Percentiles rank a stretch among this genome's conserved stretches.
These are phyloP conservation scores for Actias luna DNA, from an alignment of 2,888 invertebrate species.

Conservation along the genomic window DNA sequence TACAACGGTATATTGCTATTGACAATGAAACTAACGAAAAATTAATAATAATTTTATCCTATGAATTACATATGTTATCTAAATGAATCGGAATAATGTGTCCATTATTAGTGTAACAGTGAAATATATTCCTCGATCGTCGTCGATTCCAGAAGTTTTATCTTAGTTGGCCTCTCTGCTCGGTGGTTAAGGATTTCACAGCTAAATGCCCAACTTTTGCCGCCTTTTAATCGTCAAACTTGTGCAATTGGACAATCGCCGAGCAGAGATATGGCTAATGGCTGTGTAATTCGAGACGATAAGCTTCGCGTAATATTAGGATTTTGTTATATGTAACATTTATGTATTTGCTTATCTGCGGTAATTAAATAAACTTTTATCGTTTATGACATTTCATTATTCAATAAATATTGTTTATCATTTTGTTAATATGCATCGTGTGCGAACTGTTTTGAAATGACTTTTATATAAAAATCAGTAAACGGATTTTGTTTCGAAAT, in stretches of 20 bases:
- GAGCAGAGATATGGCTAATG: conserved; percentile 53
- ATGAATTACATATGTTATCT: not conserved
- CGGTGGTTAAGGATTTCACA: conserved; percentile 40
- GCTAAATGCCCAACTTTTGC: conserved; percentile 49
- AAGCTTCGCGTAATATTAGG: conserved; percentile 37
- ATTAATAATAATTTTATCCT: not conserved
- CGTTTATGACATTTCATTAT: not conserved
- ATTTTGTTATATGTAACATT: conserved; percentile 31
- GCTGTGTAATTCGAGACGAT: conserved; percentile 50
- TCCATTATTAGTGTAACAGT: conserved; percentile 14
- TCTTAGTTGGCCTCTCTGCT: conserved; percentile 44
- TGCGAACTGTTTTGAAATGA: not conserved
- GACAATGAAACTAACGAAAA: not conserved
- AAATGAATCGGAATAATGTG: conserved; percentile 9
- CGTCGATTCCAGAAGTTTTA: conserved; percentile 52
- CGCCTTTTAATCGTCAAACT: conserved; percentile 63
- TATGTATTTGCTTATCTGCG: conserved; percentile 25
- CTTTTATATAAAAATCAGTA: not conserved
- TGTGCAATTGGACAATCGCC: conserved; percentile 59
- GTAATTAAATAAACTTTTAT: conserved; percentile 20
- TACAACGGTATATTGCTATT: not conserved
- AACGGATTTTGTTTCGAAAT: not conserved
- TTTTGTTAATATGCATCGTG: not conserved
- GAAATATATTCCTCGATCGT: conserved; percentile 34
- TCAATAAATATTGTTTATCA: not conserved